Evolutionary conservation across 2,113 vertebrate genomes (phyloP), one percentile per base, ranked within the genome.

Genomic region (Sinocyclocheilus anophthalmus): DNA sequence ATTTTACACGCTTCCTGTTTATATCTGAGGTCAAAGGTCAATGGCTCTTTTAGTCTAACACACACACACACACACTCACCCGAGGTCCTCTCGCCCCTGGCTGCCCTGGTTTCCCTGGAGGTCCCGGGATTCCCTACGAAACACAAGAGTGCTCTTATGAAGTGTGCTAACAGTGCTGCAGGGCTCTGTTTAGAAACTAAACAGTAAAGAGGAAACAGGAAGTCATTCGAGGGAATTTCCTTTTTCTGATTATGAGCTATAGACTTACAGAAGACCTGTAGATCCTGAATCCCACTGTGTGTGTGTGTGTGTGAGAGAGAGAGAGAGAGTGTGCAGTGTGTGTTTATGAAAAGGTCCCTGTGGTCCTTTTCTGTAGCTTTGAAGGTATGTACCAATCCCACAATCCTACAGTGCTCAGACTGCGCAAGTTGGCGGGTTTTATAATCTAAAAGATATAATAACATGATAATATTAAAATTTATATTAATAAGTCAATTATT

Each of bases 21-120:
- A 69, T 72, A 67, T 11, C 37, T 26, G 18, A 50, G 85, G 69
- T 81, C 69, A 57, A 84, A 84, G 69, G 69, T 84, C 81, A 70
- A 53, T 10, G 22, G 72, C n/a, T 76, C 13, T 26, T 45, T 24
- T 50, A 50, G 42, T 61, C 3, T 33, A 33, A 37, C 57, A 55
- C n/a, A 70, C 50, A 84, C 5, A 81, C 97, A 55, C 53, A 55
- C 55, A 3, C 57, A 59, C 57, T 96, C 94, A 99, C 98, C 94
- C 96, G 94, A 83, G 97, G 95, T 26, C 98, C 98, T 92, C 95
- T 96, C 92, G 96, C 95, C 83, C 98, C 98, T 48, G 96, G 93
- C 86, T 94, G 91, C 89, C 98, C 98, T 92, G 95, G 93, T 90
- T 97, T 96, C 78, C 98, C 98, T 0, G 96, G 96, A 86, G 97